Evolutionary conservation across 2,797 vertebrate species (phyloP).

Genomic region (Sphenopsis melanotis): DNA sequence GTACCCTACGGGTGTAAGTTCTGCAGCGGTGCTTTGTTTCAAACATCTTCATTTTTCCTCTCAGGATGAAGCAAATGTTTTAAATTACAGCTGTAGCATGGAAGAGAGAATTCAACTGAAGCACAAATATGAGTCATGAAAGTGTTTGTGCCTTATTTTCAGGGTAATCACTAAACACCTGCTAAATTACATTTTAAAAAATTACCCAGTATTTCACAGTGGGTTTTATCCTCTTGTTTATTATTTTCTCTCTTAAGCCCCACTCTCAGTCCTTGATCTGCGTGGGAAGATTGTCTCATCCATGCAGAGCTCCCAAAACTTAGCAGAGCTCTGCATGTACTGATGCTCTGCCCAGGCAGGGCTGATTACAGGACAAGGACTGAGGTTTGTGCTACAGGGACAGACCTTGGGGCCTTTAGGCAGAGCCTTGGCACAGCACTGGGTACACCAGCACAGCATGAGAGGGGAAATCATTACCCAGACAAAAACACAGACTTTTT

Average conservation of each 20-base stretch:
- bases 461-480: neutral
- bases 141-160: constrained; percentile 24
- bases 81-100: constrained; percentile 18
- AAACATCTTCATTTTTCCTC: neutral
- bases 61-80: constrained; percentile 22
- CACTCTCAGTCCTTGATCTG: neutral
- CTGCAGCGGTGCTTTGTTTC: neutral
- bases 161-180: constrained; percentile 53
- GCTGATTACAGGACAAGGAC: neutral
- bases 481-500: neutral
- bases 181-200: constrained; percentile 40
- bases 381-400: neutral
- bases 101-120: constrained; percentile 30
- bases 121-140: constrained; percentile 43
- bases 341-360: accelerated
- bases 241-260: neutral
- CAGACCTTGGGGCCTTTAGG: neutral
- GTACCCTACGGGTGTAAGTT: neutral
- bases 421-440: neutral
- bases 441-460: neutral
- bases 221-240: constrained; percentile 16
- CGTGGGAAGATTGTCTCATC: neutral
- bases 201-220: neutral
- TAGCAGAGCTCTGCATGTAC: neutral
- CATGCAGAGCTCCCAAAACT: neutral